A percentile compares a stretch with the other conserved stretches of the same genome.
Conservation (phyloP, 2,888 invertebrate genomes). For the Zootermopsis nevadensis region DNA sequence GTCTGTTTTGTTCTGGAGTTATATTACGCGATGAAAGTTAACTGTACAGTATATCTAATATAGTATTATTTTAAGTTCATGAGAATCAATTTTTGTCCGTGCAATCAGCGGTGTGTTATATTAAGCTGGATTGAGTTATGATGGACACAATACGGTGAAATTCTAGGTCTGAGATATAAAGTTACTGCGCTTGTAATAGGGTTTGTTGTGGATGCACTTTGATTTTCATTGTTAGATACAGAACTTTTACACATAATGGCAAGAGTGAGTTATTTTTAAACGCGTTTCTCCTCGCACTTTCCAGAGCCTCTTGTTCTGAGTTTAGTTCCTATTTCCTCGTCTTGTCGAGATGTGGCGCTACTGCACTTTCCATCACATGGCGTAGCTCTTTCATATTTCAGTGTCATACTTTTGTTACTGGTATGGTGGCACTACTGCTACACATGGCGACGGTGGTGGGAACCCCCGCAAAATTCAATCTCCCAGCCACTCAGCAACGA, state of each 20-base stretch:
- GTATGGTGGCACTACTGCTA: slow-evolving; percentile 20
- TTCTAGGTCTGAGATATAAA: no score
- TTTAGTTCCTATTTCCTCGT: slow-evolving; percentile 17
- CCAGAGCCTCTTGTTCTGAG: background rate
- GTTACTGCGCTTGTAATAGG: background rate
- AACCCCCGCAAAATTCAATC: slow-evolving; percentile 43
- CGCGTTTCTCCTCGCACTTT: background rate
- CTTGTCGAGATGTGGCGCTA: background rate
- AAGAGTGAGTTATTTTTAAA: background rate
- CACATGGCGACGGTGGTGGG: background rate
- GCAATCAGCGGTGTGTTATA: no score
- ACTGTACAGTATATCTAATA: no score
- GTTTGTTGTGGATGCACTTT: background rate
- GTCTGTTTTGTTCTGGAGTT: no score
- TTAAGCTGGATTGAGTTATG: no score
- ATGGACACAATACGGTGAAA: no score
- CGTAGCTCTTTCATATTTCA: slow-evolving; percentile 11
- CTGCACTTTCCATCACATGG: background rate
- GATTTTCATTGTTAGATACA: background rate
- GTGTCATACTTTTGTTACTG: slow-evolving; percentile 19
- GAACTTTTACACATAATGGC: background rate
- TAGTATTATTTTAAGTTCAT: no score
- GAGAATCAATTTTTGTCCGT: no score
- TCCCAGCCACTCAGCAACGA: slow-evolving; percentile 26
- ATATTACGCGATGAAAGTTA: no score